Base-by-base conservation (phyloP, 2,113 vertebrate species). In the Ammodytes marinus region DNA sequence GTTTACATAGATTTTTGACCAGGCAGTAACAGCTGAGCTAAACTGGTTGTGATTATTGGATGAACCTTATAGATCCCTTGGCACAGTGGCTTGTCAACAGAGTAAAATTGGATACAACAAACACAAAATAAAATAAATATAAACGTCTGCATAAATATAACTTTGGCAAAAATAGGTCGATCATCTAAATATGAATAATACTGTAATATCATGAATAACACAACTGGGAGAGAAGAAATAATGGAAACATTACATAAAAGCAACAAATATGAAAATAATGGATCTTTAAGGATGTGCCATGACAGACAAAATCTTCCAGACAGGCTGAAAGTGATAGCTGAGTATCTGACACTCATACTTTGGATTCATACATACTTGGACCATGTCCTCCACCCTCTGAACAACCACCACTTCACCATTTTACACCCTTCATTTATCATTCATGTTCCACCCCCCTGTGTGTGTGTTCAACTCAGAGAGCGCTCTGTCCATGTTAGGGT, bases 371-470 rank as follows among this genome's bases (percentile, higher is more conserved):
- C 37, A 27, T 39, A 68, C 27, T 73, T 43, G 3, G 63, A 78
- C 54, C 11, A 64, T 55, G 61, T 58, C 57, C 77, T 59, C 79
- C 58, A n/a, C 39, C 64, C 42, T 42, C 69, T 10, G 7, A 47
- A 63, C 53, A 69, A 65, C 76, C 60, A 55, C 43, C 85, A 79
- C 64, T 60, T 64, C 61, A 58, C 52, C 77, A 72, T 35, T 79
- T 82, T 61, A 54, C 66, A 69, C 42, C 77, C 76, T 49, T 86
- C 79, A 75, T 88, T 74, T 72, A 85, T 85, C 69, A 83, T 81
- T 86, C 47, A 81, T 78, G 69, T 59, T 60, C 59, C 76, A 50
- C 37, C 69, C 60, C 27, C 60, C 42, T 35, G 49, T 69, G 70
- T 78, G 77, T 75, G 69, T 67, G 40, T 61, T 57, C 74, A 54